Evolutionary conservation across 2,113 vertebrate species (phyloP).

Genomic region (Fregata magnificens): DNA sequence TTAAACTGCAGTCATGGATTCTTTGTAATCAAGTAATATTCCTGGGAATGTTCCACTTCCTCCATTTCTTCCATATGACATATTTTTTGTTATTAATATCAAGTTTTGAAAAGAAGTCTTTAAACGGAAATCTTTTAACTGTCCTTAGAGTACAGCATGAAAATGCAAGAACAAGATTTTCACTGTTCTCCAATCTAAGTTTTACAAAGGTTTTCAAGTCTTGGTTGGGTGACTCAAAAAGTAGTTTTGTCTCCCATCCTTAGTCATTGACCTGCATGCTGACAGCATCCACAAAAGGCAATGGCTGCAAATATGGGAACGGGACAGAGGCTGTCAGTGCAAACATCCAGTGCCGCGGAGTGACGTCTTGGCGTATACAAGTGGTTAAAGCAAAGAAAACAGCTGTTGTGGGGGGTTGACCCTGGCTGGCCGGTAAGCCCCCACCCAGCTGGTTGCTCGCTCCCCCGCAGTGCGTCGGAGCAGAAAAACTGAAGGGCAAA

Average conservation of each 20-base stretch:
- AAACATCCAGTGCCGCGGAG: not conserved
- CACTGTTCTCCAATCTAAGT: not conserved
- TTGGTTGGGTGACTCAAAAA: not conserved
- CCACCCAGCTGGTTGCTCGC: not conserved
- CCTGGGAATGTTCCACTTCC: not conserved
- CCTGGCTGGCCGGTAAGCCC: not conserved
- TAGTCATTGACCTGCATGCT: not conserved
- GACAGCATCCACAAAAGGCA: not conserved
- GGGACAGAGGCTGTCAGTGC: not conserved
- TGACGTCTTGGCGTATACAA: not conserved
- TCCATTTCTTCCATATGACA: not conserved
- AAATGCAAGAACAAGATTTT: not conserved
- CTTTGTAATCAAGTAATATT: not conserved
- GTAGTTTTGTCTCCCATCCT: not conserved
- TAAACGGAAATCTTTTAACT: not conserved
- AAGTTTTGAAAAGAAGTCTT: not conserved
- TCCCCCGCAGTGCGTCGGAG: no score
- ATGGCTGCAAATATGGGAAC: not conserved
- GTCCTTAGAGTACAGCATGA: not conserved
- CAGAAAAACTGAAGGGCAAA: not conserved
- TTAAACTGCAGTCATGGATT: not conserved
- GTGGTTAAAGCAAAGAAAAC: not conserved
- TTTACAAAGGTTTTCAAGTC: not conserved
- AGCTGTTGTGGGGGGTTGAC: not conserved
- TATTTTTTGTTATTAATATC: not conserved